Base-by-base conservation (phyloP, 2,797 vertebrate genomes). In the Macroramphosus scolopax region DNA sequence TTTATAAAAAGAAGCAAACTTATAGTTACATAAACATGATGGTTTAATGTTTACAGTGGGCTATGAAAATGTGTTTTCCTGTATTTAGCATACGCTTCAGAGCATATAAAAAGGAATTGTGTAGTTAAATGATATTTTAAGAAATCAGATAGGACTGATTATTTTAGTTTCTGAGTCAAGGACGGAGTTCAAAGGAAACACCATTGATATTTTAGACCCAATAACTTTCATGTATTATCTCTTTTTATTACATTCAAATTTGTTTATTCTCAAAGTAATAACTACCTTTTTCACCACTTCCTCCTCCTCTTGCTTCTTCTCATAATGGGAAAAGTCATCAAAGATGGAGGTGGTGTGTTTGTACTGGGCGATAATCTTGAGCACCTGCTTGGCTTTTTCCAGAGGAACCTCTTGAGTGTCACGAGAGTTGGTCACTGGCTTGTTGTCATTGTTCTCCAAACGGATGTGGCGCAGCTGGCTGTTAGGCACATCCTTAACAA, bases 301-400 rank as follows among this genome's bases (percentile, higher is more conserved):
- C 84, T 98, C 96, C 82, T 99, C 96, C 85, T 99, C 95, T 75
- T 99, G 96, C 72, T 96, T 94, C 89, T 93, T 96, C 88, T 99
- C 96, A 5, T 99, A 99, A 90, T 99, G 96, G 76, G 96, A 96
- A 73, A 99, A 98, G 91, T 98, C 96, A 41, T 99, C 96, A 17
- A 99, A 99, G 90, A 99, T 98, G 88, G 96, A 99, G 88, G 96
- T 98, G 66, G 93, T 96, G 90, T 99, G 96, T 90, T 93, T 96
- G 89, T 97, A 99, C 84, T 92, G 92, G 67, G 95, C 92, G 63
- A 99, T 98, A 61, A 98, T 96, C 88, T 93, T 94, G 68, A 99
- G 93, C 92, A 97, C 96, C 89, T 98, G 95, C 87, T 93, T 95
- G 1, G 96, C 96, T 87, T 98, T 97, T 73, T 97, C 96, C 89